Percentiles rank a stretch among this genome's conserved stretches.
phyloP scores from a whole-genome alignment of 2,113 vertebrate species.

The Catharus minimus region DNA sequence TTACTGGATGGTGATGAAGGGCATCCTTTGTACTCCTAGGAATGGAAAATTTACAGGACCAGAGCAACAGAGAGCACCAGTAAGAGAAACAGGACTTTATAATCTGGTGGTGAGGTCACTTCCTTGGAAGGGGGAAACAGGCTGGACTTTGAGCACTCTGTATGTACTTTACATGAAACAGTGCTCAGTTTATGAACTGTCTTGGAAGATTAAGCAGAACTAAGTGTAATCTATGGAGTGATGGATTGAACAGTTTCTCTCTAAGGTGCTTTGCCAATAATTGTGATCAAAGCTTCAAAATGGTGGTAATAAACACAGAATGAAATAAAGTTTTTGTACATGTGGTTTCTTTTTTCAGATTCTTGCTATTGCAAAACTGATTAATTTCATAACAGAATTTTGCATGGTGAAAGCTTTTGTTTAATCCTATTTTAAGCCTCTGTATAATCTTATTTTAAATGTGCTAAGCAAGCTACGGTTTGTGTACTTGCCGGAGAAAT shows the following conservation, averaged over 20 bases:
- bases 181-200: constrained; percentile 6
- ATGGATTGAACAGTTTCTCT: background rate
- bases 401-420: background rate
- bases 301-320: background rate
- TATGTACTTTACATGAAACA: background rate
- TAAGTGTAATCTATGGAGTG: background rate
- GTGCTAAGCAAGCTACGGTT: background rate
- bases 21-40: background rate
- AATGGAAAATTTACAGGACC: background rate
- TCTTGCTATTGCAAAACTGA: background rate
- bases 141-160: background rate
- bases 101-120: background rate
- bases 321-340: background rate
- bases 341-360: background rate
- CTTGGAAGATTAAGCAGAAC: constrained; percentile 14
- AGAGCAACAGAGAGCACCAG: background rate
- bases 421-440: background rate
- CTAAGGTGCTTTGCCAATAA: background rate
- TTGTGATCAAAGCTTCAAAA: background rate
- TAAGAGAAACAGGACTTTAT: background rate
- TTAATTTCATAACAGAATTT: background rate
- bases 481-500: background rate
- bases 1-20: background rate
- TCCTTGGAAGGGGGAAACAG: background rate
- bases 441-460: background rate